phyloP scores from a whole-genome alignment of 1,140 invertebrate species.

The Bombus huntii region DNA sequence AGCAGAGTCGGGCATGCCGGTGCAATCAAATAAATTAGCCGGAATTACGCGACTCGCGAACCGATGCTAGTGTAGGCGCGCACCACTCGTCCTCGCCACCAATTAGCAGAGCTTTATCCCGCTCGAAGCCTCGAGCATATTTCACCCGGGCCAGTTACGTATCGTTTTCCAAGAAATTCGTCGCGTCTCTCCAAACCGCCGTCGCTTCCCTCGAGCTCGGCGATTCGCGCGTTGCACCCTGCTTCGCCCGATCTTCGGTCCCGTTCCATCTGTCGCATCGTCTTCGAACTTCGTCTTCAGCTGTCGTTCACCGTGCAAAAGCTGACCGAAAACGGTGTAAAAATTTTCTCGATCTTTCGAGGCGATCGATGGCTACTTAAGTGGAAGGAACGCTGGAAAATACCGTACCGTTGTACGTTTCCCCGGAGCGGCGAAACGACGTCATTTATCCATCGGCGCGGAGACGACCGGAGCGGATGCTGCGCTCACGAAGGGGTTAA shows the following conservation, averaged over 20 bases:
- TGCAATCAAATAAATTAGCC: conserved; percentile 76
- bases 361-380: neutral
- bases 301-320: neutral
- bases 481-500: conserved; percentile 20
- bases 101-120: conserved; percentile 72
- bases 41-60: conserved; percentile 69
- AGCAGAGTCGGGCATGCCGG: conserved; percentile 63
- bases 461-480: conserved; percentile 9
- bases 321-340: no score
- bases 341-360: neutral
- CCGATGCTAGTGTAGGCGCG: conserved; percentile 52
- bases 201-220: neutral
- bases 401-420: neutral
- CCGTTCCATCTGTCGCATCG: neutral
- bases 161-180: conserved; percentile 59
- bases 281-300: no score
- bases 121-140: conserved; percentile 36
- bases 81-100: conserved; percentile 65
- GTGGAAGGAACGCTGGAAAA: no score
- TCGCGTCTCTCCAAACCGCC: conserved; percentile 32
- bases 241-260: neutral
- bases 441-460: neutral
- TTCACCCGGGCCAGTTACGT: conserved; percentile 45
- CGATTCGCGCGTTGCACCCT: neutral
- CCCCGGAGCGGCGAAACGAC: conserved; percentile 53